Base-by-base conservation (phyloP, 2,888 invertebrate species). In the Arrhopalites spinosus region DNA sequence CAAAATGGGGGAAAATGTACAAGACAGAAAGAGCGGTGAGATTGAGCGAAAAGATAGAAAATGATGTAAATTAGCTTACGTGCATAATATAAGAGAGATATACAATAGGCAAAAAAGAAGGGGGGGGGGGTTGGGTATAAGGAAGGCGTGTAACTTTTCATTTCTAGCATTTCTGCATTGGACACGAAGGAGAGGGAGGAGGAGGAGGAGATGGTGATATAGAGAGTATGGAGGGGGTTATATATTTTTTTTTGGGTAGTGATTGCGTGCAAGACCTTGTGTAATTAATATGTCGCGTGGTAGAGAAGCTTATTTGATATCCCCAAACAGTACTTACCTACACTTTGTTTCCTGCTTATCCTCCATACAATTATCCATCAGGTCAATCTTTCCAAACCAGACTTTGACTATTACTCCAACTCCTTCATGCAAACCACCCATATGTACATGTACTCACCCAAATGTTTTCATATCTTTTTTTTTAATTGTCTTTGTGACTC, bases 221-320 rank as follows among this genome's bases (percentile, higher is more conserved):
- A 15, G 15, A 23, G 61, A 29, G 11, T 2, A 25, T 59, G 25
- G 59, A 27, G 15, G n/a, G n/a, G n/a, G n/a, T n/a, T n/a, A n/a
- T n/a, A n/a, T 66, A 20, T 67, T 13, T 17, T 25, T 36, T 68
- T 45, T 68, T 68, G 25, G 25, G 50, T 43, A 56, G 53, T 61
- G 61, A 63, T 72, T 72, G 72, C 72, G 72, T 72, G 72, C 64
- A 47, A 72, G 63, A 72, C 47, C 27, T 61, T 47, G n/a, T 72
- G 72, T 72, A 72, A 72, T 72, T 72, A 72, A 72, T 72, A 72
- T 72, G 72, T 72, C 63, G 72, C 72, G 72, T 72, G 72, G 72
- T 72, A 27, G 64, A 72, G 72, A 63, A 72, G 72, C 72, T 72
- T 72, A 71, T 71, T 71, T 59, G 69, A 69, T 69, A 69, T 69